Evolutionary conservation across 1,140 invertebrate species (phyloP).

Genomic region (Ruditapes philippinarum): DNA sequence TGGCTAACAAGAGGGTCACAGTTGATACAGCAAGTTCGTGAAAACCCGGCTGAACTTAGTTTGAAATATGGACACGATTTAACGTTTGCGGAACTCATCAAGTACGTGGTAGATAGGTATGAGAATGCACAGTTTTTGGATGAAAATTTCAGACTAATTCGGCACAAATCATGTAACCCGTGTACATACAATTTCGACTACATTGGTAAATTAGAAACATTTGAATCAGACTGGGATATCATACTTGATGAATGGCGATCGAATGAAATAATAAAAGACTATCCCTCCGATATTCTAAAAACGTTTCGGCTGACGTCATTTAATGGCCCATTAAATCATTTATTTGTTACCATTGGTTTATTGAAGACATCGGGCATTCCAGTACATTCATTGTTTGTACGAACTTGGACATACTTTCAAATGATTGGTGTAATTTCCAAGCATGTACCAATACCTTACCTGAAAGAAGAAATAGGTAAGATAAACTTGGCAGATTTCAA

Average conservation of each 20-base stretch:
- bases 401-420: conserved; percentile 15
- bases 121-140: not conserved
- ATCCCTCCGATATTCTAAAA: not conserved
- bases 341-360: not conserved
- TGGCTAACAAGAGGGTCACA: not conserved
- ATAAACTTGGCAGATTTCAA: not conserved
- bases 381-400: not conserved
- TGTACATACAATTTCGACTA: not conserved
- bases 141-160: not conserved
- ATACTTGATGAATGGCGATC: not conserved
- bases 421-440: not conserved
- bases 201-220: not conserved
- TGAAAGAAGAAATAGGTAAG: not conserved
- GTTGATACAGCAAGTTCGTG: not conserved
- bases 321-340: not conserved
- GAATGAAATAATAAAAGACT: not conserved
- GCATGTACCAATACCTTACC: not conserved
- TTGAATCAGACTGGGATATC: not conserved
- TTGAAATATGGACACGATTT: not conserved
- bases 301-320: not conserved
- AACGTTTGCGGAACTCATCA: not conserved
- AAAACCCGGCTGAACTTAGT: not conserved
- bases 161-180: not conserved
- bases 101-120: conserved; percentile 1
- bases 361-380: not conserved